A percentile compares a stretch with the other conserved stretches of the same genome.
These are phyloP conservation scores for Semnopithecus entellus DNA, from an alignment of 2,113 vertebrate species.

Conservation along the genomic window DNA sequence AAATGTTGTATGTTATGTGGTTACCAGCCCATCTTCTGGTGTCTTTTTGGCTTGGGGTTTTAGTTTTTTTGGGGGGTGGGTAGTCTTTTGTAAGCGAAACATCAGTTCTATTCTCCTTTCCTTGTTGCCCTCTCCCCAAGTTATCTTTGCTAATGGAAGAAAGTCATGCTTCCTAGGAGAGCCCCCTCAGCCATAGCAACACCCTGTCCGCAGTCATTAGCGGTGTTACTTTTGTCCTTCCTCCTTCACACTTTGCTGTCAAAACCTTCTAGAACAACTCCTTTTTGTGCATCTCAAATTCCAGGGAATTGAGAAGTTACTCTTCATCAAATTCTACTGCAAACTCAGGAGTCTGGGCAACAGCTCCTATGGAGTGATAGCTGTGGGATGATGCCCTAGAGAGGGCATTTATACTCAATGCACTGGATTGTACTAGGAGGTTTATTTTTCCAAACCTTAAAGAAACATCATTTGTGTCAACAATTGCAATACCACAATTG, in stretches of 20 bases:
- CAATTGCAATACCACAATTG: background rate
- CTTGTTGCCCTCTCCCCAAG: background rate
- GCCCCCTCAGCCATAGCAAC: no score
- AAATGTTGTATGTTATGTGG: background rate
- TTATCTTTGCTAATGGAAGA: background rate
- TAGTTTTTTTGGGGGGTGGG: background rate
- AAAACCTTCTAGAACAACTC: background rate
- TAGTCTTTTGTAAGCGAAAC: background rate
- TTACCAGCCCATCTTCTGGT: no score
- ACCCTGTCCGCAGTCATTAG: background rate
- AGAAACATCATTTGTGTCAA: background rate
- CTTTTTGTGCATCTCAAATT: background rate
- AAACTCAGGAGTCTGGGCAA: background rate
- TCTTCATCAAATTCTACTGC: accelerated
- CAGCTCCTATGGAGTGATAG: accelerated
- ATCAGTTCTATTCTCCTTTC: background rate
- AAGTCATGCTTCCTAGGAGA: background rate
- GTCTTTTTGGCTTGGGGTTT: background rate
- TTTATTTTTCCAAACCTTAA: background rate
- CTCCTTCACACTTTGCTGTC: background rate
- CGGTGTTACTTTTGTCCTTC: background rate
- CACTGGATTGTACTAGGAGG: background rate
- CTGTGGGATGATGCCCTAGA: background rate
- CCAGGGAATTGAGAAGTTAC: background rate
- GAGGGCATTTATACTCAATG: background rate